These are phyloP conservation scores for Coregonus suidteri DNA, from an alignment of 2,797 vertebrate species.

Conservation along the genomic window DNA sequence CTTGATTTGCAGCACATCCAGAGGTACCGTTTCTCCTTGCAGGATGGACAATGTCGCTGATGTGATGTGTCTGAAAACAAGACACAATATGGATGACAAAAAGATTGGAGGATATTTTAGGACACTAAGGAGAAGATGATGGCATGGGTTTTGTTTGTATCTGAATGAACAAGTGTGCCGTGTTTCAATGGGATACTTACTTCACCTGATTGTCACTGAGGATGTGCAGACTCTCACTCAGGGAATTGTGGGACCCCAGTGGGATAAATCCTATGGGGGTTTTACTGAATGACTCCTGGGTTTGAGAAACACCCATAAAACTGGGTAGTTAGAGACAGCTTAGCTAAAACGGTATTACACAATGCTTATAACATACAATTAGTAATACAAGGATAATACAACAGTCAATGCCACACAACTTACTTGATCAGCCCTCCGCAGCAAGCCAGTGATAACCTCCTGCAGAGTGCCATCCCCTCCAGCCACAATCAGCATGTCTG, in stretches of 20 bases:
- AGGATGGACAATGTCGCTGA: constrained; percentile 92
- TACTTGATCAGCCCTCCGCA: constrained; percentile 92
- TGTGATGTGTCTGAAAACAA: constrained; percentile 81
- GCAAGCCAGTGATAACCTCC: constrained; percentile 95
- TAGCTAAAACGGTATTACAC: neutral
- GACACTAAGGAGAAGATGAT: no score
- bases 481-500: constrained; percentile 92
- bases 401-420: no score
- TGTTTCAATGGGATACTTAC: constrained; percentile 73
- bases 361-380: neutral
- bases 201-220: constrained; percentile 86
- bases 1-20: constrained; percentile 96
- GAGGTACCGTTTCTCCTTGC: constrained; percentile 88
- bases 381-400: neutral
- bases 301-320: constrained; percentile 30
- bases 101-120: neutral
- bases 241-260: constrained; percentile 87
- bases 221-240: constrained; percentile 87
- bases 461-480: constrained; percentile 95
- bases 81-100: neutral
- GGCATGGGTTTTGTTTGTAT: no score
- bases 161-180: neutral
- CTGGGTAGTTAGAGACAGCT: neutral
- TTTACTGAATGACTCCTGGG: constrained; percentile 86
- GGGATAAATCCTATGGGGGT: constrained; percentile 97